Percentiles rank a stretch among this genome's conserved stretches.
phyloP scores from a whole-genome alignment of 2,888 invertebrate species.

The Sinotaia quadrata region DNA sequence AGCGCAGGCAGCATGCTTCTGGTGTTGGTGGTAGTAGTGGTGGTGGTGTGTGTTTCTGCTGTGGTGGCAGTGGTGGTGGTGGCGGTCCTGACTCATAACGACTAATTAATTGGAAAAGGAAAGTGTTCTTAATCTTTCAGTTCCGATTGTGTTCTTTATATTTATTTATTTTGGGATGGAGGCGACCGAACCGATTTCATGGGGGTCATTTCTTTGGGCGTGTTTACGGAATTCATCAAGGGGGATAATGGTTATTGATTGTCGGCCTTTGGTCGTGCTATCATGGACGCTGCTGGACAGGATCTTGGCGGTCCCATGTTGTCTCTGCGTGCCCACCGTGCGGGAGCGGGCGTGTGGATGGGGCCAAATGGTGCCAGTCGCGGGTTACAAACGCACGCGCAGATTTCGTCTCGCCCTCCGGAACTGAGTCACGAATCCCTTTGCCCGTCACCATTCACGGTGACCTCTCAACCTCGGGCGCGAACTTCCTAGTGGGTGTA shows the following conservation, averaged over 20 bases:
- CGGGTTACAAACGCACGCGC: not conserved
- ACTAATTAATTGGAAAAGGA: conserved; percentile 32
- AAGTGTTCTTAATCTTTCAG: conserved; percentile 29
- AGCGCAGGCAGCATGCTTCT: not conserved
- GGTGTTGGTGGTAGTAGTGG: not conserved
- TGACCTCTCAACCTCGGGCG: not conserved
- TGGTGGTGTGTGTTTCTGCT: no score
- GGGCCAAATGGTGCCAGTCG: not conserved
- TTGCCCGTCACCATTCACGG: not conserved
- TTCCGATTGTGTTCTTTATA: conserved; percentile 29
- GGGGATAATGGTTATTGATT: conserved; percentile 5
- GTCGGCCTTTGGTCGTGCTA: not conserved
- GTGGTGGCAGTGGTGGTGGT: not conserved
- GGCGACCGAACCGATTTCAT: no score
- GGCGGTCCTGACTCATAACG: conserved; percentile 29
- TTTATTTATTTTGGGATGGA: conserved; percentile 15
- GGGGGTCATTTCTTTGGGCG: no score
- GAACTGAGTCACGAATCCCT: not conserved
- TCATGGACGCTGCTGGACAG: not conserved
- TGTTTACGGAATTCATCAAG: conserved; percentile 20
- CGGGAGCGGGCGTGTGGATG: not conserved
- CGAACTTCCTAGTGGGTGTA: not conserved
- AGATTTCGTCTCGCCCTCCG: not conserved
- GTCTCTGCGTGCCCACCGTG: not conserved
- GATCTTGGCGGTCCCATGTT: not conserved